Evolutionary conservation across 2,113 vertebrate genomes (phyloP).

Genomic region (Vidua chalybeata): DNA sequence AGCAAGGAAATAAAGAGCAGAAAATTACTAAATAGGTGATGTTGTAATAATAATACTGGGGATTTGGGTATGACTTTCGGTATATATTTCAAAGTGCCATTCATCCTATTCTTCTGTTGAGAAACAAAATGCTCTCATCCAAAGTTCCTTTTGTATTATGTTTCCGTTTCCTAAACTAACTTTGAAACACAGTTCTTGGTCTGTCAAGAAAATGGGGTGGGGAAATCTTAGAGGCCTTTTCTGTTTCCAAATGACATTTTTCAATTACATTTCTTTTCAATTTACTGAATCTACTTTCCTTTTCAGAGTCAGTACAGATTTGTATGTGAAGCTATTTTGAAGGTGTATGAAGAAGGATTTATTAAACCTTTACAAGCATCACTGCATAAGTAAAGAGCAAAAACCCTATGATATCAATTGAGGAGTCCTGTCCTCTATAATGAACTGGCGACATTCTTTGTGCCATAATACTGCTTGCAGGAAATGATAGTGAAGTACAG

Average conservation of each 20-base stretch:
- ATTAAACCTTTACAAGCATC: slow-evolving; percentile 82
- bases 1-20: neutral
- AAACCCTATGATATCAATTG: slow-evolving; percentile 42
- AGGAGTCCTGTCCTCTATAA: slow-evolving; percentile 56
- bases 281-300: slow-evolving; percentile 43
- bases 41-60: neutral
- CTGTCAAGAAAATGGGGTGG: neutral
- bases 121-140: neutral
- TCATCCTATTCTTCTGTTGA: neutral
- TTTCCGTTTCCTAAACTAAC: neutral
- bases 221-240: neutral
- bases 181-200: neutral
- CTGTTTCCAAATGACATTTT: neutral
- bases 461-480: slow-evolving; percentile 69
- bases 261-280: neutral
- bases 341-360: slow-evolving; percentile 93
- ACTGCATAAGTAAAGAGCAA: slow-evolving; percentile 81
- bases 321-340: slow-evolving; percentile 98
- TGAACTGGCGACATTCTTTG: slow-evolving; percentile 61
- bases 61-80: neutral
- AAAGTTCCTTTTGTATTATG: neutral
- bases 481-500: slow-evolving; percentile 66
- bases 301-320: slow-evolving; percentile 97
- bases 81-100: neutral
- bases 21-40: neutral